Base-by-base conservation (phyloP, 2,113 vertebrate genomes). In the Eretmochelys imbricata region DNA sequence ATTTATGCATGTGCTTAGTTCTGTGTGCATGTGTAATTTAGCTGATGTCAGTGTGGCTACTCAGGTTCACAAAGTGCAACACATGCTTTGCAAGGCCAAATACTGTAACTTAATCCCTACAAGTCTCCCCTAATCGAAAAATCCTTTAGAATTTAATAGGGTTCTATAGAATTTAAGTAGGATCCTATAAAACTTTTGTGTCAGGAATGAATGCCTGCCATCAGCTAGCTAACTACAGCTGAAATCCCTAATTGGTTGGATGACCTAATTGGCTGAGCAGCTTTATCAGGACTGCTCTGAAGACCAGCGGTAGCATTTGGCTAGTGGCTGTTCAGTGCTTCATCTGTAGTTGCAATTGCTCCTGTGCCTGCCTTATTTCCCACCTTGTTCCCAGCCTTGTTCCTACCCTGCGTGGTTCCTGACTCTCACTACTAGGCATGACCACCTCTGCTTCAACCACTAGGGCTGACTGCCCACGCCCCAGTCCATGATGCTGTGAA, bases 121-220 rank as follows among this genome's bases (percentile, higher is more conserved):
- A 7, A 35, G 31, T 80, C 79, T 83, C 50, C 9, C 84, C 88
- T 93, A 83, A 82, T 93, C 50, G 91, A 51, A 96, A 96, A 92
- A 31, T 1, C 46, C 76, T 90, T 81, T 82, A 93, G 83, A 10
- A 1, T 81, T 9, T 81, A 81, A 59, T 24, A 42, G 59, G 38
- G 75, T 94, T 65, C n/a, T 92, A 14, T 75, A 42, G 75, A 48
- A 35, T 91, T 69, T 79, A 82, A 96, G 42, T 53, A 54, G 57
- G 42, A 81, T 87, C 29, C 80, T 83, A 65, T 96, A 95, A 91
- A 96, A 31, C 8, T 16, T 65, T 7, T 35, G 31, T 13, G 57
- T 62, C 57, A 62, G 29, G 29, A 27, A 62, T 29, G 29, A 62
- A 13, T 6, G 57, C 57, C 57, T 13, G 13, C 14, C 8, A 19